Conservation (phyloP, 2,113 vertebrate genomes). For the Brienomyrus longianalis region DNA sequence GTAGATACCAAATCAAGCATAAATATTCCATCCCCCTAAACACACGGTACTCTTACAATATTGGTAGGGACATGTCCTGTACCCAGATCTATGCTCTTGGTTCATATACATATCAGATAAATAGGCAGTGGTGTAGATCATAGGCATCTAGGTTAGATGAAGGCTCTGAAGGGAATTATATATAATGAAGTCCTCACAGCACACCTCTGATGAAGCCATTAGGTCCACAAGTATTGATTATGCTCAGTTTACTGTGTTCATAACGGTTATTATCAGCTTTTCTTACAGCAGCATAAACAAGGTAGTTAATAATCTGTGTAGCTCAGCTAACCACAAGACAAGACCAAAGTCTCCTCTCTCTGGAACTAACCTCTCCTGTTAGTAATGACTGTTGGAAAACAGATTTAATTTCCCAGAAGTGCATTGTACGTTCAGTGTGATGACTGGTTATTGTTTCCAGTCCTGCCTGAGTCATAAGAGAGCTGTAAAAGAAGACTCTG, state of each 20-base stretch:
- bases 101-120: neutral
- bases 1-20: neutral
- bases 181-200: conserved; percentile 32
- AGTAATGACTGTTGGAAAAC: neutral
- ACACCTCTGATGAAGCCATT: conserved; percentile 46
- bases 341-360: neutral
- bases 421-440: neutral
- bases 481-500: neutral
- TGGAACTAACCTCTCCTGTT: neutral
- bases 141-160: neutral
- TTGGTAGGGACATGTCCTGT: neutral
- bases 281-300: conserved; percentile 31
- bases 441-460: neutral
- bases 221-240: conserved; percentile 61
- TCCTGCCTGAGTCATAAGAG: neutral
- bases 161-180: conserved; percentile 31
- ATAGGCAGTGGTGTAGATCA: neutral
- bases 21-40: neutral
- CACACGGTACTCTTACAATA: neutral
- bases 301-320: neutral
- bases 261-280: conserved; percentile 38
- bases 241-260: conserved; percentile 7
- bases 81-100: neutral
- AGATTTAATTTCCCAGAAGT: conserved; percentile 6
- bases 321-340: neutral